A percentile compares a stretch with the other conserved stretches of the same genome.
Conservation (phyloP, 1,140 invertebrate species). For the Lucilia sericata region DNA sequence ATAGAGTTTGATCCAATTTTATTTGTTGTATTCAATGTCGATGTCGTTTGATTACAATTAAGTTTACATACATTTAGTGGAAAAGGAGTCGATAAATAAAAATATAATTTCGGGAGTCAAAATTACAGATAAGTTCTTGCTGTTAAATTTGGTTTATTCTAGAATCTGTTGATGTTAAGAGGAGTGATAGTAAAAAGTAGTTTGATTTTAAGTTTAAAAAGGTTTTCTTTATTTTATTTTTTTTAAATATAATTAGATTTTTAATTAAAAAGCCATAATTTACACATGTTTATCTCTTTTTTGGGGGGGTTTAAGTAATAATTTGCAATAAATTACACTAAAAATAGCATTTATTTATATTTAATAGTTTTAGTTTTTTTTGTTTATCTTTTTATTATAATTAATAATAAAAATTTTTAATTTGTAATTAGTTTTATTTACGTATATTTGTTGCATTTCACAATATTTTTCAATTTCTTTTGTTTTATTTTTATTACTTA, state of each 20-base stretch:
- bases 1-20: background rate
- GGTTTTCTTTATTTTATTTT: background rate
- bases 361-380: background rate
- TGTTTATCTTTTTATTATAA: background rate
- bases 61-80: background rate
- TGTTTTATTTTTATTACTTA: background rate
- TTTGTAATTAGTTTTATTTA: conserved; percentile 13
- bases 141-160: background rate
- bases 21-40: background rate
- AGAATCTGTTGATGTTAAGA: background rate
- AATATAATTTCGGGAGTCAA: background rate
- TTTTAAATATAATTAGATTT: background rate
- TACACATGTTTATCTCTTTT: background rate
- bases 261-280: conserved; percentile 13
- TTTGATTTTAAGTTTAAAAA: background rate
- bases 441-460: conserved; percentile 5
- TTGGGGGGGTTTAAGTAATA: background rate
- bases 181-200: background rate
- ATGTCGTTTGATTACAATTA: background rate
- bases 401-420: conserved; percentile 8
- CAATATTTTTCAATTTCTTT: background rate
- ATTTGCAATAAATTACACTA: conserved; percentile 27
- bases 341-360: conserved; percentile 15
- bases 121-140: background rate
- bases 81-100: background rate